These are phyloP conservation scores for Cataglyphis livida DNA, from an alignment of 2,888 invertebrate species.

Conservation along the genomic window DNA sequence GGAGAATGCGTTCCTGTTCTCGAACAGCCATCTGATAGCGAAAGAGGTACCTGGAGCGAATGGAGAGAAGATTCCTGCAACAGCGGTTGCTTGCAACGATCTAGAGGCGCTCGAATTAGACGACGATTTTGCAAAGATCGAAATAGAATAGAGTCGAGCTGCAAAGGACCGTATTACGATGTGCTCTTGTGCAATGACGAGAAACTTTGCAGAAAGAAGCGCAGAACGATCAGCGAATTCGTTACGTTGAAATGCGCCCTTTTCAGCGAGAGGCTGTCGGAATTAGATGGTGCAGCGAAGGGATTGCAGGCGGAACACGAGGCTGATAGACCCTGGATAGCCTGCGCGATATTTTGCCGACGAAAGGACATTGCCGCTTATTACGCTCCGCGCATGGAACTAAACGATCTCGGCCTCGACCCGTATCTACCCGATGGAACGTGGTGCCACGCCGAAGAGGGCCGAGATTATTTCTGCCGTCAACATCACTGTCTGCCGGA, in stretches of 20 bases:
- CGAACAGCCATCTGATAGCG: conserved; percentile 70
- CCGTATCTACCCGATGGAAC: conserved; percentile 92
- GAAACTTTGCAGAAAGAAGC: conserved; percentile 88
- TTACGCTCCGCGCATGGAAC: conserved; percentile 92
- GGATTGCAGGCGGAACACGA: conserved; percentile 92
- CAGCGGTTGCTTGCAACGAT: conserved; percentile 89
- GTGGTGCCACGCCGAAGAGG: conserved; percentile 91
- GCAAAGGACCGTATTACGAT: conserved; percentile 89
- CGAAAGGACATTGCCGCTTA: conserved; percentile 89
- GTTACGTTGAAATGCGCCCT: conserved; percentile 89
- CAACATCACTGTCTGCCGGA: conserved; percentile 92
- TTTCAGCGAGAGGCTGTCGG: conserved; percentile 88
- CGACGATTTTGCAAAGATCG: conserved; percentile 88
- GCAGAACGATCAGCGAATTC: conserved; percentile 87
- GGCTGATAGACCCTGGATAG: conserved; percentile 91
- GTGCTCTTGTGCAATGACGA: conserved; percentile 90
- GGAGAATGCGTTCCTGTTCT: conserved; percentile 77
- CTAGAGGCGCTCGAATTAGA: conserved; percentile 88
- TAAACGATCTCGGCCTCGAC: conserved; percentile 91
- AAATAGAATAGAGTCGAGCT: conserved; percentile 84
- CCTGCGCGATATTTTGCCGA: conserved; percentile 92
- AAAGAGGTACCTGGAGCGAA: conserved; percentile 88
- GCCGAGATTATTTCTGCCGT: conserved; percentile 90
- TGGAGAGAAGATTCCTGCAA: conserved; percentile 89
- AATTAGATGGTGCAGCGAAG: conserved; percentile 89